Conservation (phyloP, 2,888 invertebrate species). For the Mesoligia furuncula region DNA sequence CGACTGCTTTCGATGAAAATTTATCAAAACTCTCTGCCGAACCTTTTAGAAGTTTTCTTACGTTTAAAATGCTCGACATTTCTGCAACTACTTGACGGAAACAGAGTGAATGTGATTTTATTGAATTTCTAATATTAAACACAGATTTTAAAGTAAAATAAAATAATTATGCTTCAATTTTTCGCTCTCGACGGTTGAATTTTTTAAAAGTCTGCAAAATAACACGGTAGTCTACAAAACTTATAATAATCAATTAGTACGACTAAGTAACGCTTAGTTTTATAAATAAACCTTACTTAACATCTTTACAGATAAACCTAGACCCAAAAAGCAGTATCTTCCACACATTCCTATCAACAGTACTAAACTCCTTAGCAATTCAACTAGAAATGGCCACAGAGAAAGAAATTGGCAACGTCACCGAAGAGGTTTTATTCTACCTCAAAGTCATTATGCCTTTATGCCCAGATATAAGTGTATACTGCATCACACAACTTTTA, state of each 20-base stretch:
- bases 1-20: neutral
- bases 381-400: constrained; percentile 93
- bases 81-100: neutral
- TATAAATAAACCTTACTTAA: neutral
- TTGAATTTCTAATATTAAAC: neutral
- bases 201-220: neutral
- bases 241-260: neutral
- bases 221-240: neutral
- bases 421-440: constrained; percentile 95
- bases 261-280: neutral
- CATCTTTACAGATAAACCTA: constrained; percentile 92
- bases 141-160: neutral
- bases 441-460: constrained; percentile 93
- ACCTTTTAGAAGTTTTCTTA: neutral
- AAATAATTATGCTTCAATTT: neutral
- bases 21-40: neutral
- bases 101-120: neutral
- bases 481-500: constrained; percentile 94
- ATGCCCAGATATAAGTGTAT: constrained; percentile 93
- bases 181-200: neutral
- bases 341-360: constrained; percentile 91
- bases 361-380: constrained; percentile 92
- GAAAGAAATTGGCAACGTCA: constrained; percentile 93
- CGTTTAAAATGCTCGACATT: neutral
- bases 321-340: constrained; percentile 95